Percentiles rank a stretch among this genome's conserved stretches.
Evolutionary conservation across 1,140 invertebrate species (phyloP).

Genomic region (Thalassaphorura encarpata): DNA sequence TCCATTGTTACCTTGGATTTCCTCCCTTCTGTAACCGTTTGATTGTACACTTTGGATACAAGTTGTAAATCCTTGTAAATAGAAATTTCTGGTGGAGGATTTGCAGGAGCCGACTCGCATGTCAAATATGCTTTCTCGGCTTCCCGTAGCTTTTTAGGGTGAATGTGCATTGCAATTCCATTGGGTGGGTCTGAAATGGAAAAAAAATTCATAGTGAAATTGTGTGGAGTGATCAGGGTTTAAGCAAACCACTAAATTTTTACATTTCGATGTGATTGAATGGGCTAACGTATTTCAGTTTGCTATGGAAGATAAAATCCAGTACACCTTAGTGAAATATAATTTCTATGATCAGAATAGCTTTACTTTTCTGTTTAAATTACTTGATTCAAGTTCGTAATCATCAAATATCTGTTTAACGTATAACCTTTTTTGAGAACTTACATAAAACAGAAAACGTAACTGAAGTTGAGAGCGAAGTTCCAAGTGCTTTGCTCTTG

Average conservation of each 20-base stretch:
- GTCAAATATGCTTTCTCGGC: conserved; percentile 66
- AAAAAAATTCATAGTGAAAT: no score
- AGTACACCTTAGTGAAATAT: no score
- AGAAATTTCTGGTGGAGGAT: conserved; percentile 78
- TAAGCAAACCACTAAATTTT: no score
- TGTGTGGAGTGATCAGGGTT: no score
- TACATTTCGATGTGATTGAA: no score
- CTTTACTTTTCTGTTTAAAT: no score
- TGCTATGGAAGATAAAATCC: no score
- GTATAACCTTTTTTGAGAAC: no score
- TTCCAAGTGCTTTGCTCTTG: conserved; percentile 76
- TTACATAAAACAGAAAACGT: conserved; percentile 84
- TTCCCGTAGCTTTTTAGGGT: conserved; percentile 64
- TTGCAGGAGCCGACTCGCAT: conserved; percentile 84
- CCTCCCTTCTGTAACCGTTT: conserved; percentile 72
- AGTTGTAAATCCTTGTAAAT: conserved; percentile 83
- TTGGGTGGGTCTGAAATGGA: conserved; percentile 88
- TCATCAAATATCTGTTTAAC: neutral
- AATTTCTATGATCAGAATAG: no score
- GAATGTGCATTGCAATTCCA: conserved; percentile 66
- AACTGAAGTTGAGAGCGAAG: conserved; percentile 70
- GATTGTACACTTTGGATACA: conserved; percentile 53
- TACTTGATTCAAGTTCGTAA: conserved; percentile 17
- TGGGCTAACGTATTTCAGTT: no score
- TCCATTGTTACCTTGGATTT: conserved; percentile 67